Percentiles rank a stretch among this genome's conserved stretches.
These are phyloP conservation scores for Amphimallon solstitiale DNA, from an alignment of 2,888 invertebrate genomes.

Conservation along the genomic window DNA sequence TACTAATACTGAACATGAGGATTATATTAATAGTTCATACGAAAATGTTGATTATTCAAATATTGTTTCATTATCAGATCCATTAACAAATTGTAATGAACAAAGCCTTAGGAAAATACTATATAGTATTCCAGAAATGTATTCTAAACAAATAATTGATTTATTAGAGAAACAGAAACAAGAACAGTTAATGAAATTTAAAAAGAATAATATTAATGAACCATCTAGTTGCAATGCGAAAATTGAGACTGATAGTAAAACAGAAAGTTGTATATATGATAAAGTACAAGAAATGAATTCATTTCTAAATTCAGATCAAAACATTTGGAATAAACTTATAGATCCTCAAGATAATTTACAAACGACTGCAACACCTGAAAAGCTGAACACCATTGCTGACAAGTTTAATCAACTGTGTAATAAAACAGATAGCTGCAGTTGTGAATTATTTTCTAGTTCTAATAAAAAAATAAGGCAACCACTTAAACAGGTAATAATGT, in stretches of 20 bases:
- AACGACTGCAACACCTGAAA: background rate
- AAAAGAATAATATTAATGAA: background rate
- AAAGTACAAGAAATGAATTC: background rate
- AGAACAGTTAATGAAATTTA: conserved; percentile 41
- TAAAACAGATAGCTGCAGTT: conserved; percentile 5
- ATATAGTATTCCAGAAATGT: conserved; percentile 48
- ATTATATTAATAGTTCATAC: background rate
- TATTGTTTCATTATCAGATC: background rate
- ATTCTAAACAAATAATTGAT: conserved; percentile 54
- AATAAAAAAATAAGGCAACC: background rate
- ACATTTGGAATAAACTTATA: no score
- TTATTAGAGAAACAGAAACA: conserved; percentile 52
- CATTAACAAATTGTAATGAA: conserved; percentile 17
- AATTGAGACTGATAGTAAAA: background rate
- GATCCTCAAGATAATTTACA: no score
- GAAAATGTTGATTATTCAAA: background rate
- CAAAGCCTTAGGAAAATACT: conserved; percentile 35
- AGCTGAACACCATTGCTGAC: background rate
- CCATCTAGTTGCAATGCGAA: background rate
- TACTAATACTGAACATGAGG: background rate
- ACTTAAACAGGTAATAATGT: conserved; percentile 1
- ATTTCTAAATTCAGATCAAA: background rate
- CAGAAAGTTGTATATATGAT: conserved; percentile 1
- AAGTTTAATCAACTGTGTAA: background rate
- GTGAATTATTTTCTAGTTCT: conserved; percentile 10